phyloP scores from a whole-genome alignment of 2,888 invertebrate genomes.

The Noctua fimbriata region DNA sequence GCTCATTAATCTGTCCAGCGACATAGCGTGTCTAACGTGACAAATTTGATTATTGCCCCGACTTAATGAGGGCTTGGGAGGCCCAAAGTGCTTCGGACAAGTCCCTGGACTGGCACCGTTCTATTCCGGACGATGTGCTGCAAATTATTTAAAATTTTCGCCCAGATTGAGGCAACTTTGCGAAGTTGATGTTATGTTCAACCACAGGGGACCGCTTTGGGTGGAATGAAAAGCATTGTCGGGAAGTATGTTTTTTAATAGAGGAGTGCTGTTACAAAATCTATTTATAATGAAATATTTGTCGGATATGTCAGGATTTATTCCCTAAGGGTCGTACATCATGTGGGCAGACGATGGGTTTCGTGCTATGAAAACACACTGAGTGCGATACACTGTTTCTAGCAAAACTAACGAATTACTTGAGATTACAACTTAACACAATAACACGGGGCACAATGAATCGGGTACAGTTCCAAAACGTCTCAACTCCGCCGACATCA shows the following conservation, averaged over 20 bases:
- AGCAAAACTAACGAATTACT: too few relatives aligned
- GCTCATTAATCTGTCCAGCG: constrained; percentile 63
- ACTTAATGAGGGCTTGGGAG: constrained; percentile 64
- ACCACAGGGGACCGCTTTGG: constrained; percentile 22
- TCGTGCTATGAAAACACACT: too few relatives aligned
- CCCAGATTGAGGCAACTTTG: constrained; percentile 29
- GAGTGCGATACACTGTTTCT: too few relatives aligned
- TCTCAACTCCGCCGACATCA: too few relatives aligned
- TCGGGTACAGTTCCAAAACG: too few relatives aligned
- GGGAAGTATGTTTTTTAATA: not conserved
- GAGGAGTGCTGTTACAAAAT: not conserved
- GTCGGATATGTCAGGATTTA: too few relatives aligned
- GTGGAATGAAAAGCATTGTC: not conserved
- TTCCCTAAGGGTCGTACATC: too few relatives aligned
- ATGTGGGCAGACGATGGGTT: too few relatives aligned
- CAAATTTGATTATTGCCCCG: constrained; percentile 69
- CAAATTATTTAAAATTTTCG: constrained; percentile 29
- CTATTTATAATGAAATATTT: not conserved
- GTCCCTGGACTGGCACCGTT: constrained; percentile 29
- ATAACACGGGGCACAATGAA: too few relatives aligned
- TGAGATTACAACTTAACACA: too few relatives aligned
- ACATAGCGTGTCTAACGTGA: constrained; percentile 62
- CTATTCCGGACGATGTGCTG: constrained; percentile 17
- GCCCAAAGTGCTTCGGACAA: constrained; percentile 68
- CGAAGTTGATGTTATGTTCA: constrained; percentile 14